Base-by-base conservation (phyloP, 2,888 invertebrate species). In the Capitulum mitella region DNA sequence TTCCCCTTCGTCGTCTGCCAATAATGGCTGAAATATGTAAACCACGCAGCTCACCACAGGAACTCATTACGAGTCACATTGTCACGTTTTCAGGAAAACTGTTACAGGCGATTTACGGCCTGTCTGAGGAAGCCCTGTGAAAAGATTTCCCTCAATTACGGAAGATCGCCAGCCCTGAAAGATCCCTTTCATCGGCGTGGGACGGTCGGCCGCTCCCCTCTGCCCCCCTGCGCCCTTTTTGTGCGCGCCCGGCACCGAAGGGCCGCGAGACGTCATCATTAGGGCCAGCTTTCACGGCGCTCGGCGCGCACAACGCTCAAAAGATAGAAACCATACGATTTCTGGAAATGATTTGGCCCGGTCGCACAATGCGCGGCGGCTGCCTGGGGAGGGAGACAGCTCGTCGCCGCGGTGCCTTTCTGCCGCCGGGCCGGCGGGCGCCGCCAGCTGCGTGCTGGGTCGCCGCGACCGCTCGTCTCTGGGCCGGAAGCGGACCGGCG, bases 281-380 rank as follows among this genome's bases (percentile, higher is more conserved):
- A 70, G 70, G 37, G 37, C 22, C 40, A 12, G 19, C 37, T 29
- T 29, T 64, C 64, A 64, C 29, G 70, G 37, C 16, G 1, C 29
- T 16, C 29, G 26, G 34, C 37, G 37, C 70, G 70, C 70, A 19
- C 22, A 37, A 26, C 70, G 70, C 70, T 70, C 10, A 70, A 70
- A 70, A 70, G 70, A 70, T 70, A 70, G 70, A 70, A 70, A 70
- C 70, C 70, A n/a, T 70, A 70, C 70, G 70, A 70, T 70, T 70
- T 70, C 70, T 70, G 70, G 70, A 70, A 70, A 70, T 70, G 70
- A 70, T 70, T 70, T 70, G 40, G 70, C 22, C 37, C 40, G 40
- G 37, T 43, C 43, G 70, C 70, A 70, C 40, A 70, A 70, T 40
- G 70, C 70, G 37, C 29, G 58, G 58, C 58, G 58, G 58, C 29